Evolutionary conservation across 2,888 invertebrate genomes (phyloP).

Genomic region (Tachina fera): DNA sequence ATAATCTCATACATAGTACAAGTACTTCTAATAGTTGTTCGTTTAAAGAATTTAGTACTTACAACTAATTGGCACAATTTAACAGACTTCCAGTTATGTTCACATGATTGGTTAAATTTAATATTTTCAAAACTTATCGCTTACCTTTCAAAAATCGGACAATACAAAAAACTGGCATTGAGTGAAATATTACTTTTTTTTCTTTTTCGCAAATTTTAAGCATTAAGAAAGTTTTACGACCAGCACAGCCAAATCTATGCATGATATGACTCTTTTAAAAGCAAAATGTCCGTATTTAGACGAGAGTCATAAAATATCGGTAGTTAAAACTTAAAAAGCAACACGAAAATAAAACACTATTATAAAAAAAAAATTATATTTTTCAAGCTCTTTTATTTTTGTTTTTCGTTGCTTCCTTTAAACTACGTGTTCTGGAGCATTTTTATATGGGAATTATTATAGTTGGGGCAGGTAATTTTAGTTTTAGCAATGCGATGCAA

Average conservation of each 20-base stretch:
- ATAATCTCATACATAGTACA: no score
- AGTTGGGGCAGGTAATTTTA: constrained; percentile 56
- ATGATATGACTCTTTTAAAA: constrained; percentile 19
- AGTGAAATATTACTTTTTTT: constrained; percentile 8
- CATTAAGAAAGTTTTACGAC: constrained; percentile 43
- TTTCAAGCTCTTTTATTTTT: not conserved
- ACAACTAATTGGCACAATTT: no score
- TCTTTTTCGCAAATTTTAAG: constrained; percentile 3
- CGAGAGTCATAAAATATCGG: constrained; percentile 50
- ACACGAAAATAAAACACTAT: constrained; percentile 32
- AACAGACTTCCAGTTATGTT: not conserved
- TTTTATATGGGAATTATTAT: constrained; percentile 45
- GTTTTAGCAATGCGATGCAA: constrained; percentile 29
- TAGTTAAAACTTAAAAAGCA: constrained; percentile 56
- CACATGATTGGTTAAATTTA: not conserved
- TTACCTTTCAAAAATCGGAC: not conserved
- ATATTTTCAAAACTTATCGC: no score
- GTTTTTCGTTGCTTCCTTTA: not conserved
- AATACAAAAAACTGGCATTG: not conserved
- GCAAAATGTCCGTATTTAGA: constrained; percentile 41
- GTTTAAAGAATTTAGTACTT: no score
- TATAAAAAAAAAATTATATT: constrained; percentile 42
- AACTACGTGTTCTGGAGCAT: constrained; percentile 50
- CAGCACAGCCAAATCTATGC: constrained; percentile 32
- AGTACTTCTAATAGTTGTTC: no score